Percentiles rank a stretch among this genome's conserved stretches.
Evolutionary conservation across 2,888 invertebrate genomes (phyloP).

Genomic region (Erebia epiphron): DNA sequence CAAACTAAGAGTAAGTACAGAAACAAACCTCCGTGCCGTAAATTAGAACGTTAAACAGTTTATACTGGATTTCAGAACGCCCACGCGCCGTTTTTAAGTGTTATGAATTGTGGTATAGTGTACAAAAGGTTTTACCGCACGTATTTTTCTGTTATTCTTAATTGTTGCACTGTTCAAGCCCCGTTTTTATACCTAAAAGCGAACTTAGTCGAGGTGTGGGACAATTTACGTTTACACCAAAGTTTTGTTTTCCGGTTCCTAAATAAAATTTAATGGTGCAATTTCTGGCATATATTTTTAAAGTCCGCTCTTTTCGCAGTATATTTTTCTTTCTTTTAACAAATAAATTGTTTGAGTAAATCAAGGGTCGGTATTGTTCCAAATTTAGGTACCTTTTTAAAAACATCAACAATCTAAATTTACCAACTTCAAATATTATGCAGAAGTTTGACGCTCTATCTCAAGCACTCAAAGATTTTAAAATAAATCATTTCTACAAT

Average conservation of each 20-base stretch:
- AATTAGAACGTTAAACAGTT: constrained; percentile 44
- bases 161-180: constrained; percentile 40
- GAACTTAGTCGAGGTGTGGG: constrained; percentile 26
- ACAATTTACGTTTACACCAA: constrained; percentile 38
- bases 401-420: neutral
- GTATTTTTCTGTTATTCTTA: constrained; percentile 42
- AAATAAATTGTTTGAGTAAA: constrained; percentile 11
- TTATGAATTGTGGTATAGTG: constrained; percentile 37
- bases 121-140: constrained; percentile 38
- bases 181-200: constrained; percentile 33
- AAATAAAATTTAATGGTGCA: constrained; percentile 31
- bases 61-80: constrained; percentile 43
- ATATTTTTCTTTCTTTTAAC: constrained; percentile 4
- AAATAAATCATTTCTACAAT: neutral
- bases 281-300: constrained; percentile 24
- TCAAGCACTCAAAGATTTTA: neutral
- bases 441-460: neutral
- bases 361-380: constrained; percentile 20
- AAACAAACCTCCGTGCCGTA: constrained; percentile 44
- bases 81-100: constrained; percentile 30
- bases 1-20: constrained; percentile 42
- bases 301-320: constrained; percentile 8
- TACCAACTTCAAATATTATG: neutral
- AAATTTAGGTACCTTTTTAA: constrained; percentile 6
- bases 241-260: constrained; percentile 31